Conservation (phyloP, 2,797 vertebrate species). For the Ispidina lecontei region DNA sequence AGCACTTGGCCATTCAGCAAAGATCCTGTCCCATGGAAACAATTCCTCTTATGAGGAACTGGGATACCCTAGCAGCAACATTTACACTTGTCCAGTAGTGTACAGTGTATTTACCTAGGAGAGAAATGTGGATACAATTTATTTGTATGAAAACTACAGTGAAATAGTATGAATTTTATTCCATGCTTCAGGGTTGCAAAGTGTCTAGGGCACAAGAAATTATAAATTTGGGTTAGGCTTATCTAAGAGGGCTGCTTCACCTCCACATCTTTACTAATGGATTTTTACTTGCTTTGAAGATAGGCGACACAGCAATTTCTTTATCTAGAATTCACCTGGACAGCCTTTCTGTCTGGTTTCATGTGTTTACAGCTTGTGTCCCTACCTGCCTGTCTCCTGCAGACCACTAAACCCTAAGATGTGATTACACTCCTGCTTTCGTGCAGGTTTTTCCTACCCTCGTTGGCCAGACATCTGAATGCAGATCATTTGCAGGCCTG, state of each 20-base stretch:
- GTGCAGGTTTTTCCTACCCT: neutral
- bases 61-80: neutral
- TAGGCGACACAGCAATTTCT: neutral
- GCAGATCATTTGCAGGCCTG: neutral
- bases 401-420: neutral
- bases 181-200: neutral
- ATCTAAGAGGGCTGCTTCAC: neutral
- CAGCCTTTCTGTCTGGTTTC: neutral
- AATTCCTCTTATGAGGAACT: neutral
- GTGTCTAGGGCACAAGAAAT: neutral
- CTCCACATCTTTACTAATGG: neutral
- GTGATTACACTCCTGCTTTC: neutral
- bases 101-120: neutral
- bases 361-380: neutral
- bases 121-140: neutral
- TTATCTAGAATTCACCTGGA: neutral
- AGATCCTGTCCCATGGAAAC: neutral
- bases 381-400: neutral
- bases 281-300: neutral
- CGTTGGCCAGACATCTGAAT: accelerated
- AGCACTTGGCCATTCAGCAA: neutral
- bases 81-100: neutral
- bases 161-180: neutral
- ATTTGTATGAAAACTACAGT: neutral
- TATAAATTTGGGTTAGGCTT: neutral